Conservation (phyloP, 1,140 invertebrate species). For the Lutraria rhynchaena region DNA sequence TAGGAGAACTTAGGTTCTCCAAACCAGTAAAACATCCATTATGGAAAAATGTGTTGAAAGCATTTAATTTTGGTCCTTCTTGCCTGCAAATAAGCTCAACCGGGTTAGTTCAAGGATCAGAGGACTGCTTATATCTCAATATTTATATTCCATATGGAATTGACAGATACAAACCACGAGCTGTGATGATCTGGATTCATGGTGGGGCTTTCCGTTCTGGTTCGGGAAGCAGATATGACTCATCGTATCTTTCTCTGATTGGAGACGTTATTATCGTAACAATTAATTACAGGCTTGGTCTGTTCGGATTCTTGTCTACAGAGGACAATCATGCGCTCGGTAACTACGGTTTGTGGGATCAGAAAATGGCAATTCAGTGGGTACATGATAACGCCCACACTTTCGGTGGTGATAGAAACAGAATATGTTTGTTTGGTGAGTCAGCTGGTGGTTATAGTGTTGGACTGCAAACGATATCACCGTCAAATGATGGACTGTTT, state of each 20-base stretch:
- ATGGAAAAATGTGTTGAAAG: background rate
- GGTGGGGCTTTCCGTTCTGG: conserved; percentile 96
- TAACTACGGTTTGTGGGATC: conserved; percentile 83
- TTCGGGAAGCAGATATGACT: conserved; percentile 95
- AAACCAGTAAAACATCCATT: background rate
- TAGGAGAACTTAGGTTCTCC: conserved; percentile 8
- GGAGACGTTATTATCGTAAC: conserved; percentile 91
- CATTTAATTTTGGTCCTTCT: background rate
- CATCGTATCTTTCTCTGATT: conserved; percentile 87
- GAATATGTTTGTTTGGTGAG: conserved; percentile 88
- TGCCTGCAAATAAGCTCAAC: background rate
- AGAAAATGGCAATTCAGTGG: conserved; percentile 89
- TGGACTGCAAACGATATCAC: conserved; percentile 41
- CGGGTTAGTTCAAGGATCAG: background rate
- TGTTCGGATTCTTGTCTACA: conserved; percentile 87
- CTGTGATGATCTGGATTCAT: conserved; percentile 97
- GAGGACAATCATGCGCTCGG: conserved; percentile 71
- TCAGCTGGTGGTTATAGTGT: conserved; percentile 80
- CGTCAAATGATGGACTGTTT: conserved; percentile 60
- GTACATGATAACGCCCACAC: conserved; percentile 87
- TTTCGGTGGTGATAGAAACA: conserved; percentile 88
- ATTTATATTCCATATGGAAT: conserved; percentile 83
- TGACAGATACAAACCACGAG: conserved; percentile 87
- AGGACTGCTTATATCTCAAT: conserved; percentile 9
- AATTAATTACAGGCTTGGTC: conserved; percentile 89